Conservation (phyloP, 1,140 invertebrate genomes). For the Bombus affinis region DNA sequence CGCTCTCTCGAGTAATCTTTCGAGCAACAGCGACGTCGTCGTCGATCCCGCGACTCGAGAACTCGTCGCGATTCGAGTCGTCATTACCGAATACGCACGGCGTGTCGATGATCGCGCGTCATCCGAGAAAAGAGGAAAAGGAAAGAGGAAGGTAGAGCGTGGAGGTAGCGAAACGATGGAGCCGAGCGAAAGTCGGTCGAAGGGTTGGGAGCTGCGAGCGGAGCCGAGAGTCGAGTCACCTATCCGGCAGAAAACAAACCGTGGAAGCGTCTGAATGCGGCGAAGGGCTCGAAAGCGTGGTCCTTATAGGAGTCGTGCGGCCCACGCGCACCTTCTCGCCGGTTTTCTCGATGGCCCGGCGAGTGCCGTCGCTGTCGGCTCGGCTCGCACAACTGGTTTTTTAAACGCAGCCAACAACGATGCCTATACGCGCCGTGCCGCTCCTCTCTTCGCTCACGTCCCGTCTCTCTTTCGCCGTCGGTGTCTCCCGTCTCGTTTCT, state of each 20-base stretch:
- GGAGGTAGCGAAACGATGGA: too few species aligned
- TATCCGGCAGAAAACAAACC: too few species aligned
- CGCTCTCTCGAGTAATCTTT: slow-evolving; percentile 70
- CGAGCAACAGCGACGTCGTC: slow-evolving; percentile 68
- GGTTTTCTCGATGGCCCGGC: slow-evolving; percentile 62
- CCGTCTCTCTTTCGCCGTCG: slow-evolving; percentile 30
- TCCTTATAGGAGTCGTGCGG: slow-evolving; percentile 75
- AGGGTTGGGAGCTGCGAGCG: too few species aligned
- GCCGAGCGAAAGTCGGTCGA: too few species aligned
- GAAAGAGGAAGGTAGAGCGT: accelerated
- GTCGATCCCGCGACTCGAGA: slow-evolving; percentile 6
- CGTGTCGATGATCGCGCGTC: too few species aligned
- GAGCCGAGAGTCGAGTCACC: too few species aligned
- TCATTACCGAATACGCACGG: too few species aligned
- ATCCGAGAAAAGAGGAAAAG: too few species aligned
- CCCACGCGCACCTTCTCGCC: slow-evolving; percentile 79
- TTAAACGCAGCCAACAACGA: slow-evolving; percentile 81
- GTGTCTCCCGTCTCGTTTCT: slow-evolving; percentile 73
- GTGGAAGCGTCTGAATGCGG: slow-evolving; percentile 8
- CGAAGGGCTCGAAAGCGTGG: slow-evolving; percentile 61
- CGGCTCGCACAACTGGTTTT: slow-evolving; percentile 82
- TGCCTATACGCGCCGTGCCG: slow-evolving; percentile 76
- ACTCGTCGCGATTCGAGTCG: not conserved
- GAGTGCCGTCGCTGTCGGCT: slow-evolving; percentile 72
- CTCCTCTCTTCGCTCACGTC: slow-evolving; percentile 65